Evolutionary conservation across 2,888 invertebrate genomes (phyloP).

Genomic region (Myathropa florea): DNA sequence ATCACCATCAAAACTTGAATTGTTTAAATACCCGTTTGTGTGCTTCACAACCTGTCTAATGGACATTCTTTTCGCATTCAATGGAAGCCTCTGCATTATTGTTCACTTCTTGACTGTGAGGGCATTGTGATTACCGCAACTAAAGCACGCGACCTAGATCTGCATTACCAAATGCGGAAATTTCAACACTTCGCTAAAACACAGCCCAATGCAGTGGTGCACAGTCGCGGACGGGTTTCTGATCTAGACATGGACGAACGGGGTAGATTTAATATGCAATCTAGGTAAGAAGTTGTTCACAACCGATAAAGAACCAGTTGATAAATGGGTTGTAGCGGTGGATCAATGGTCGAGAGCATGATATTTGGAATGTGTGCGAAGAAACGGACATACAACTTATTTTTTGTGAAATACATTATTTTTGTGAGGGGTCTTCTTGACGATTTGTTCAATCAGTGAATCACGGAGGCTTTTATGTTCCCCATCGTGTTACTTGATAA

Average conservation of each 20-base stretch:
- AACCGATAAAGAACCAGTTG: background rate
- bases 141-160: slow-evolving; percentile 27
- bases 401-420: background rate
- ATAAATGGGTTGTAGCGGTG: background rate
- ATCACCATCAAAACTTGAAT: too few relatives aligned
- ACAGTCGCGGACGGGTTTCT: background rate
- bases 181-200: slow-evolving; percentile 23
- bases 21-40: background rate
- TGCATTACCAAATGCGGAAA: slow-evolving; percentile 40
- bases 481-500: too few relatives aligned
- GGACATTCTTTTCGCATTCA: background rate
- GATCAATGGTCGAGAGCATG: background rate
- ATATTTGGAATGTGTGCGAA: background rate
- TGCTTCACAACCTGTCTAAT: background rate
- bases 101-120: background rate
- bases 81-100: background rate
- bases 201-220: background rate
- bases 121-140: background rate
- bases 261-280: background rate
- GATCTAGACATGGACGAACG: background rate
- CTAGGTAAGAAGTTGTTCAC: background rate
- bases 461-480: too few relatives aligned
- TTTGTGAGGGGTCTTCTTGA: background rate
- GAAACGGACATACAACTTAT: background rate
- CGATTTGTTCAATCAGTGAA: too few relatives aligned